phyloP scores from a whole-genome alignment of 1,140 invertebrate species.

The Drosophila seguyi region DNA sequence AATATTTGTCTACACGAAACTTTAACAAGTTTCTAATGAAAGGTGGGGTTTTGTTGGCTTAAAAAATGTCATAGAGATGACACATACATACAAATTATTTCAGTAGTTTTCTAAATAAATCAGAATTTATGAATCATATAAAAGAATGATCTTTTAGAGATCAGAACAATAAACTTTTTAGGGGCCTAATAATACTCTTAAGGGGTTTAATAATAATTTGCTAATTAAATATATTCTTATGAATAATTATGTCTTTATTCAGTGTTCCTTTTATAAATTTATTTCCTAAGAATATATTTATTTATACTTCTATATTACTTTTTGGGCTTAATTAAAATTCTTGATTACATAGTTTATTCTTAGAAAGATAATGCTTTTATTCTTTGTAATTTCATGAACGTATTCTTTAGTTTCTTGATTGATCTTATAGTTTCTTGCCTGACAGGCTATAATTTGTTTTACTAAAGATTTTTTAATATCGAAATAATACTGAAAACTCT shows the following conservation, averaged over 20 bases:
- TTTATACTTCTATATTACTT: too few species aligned
- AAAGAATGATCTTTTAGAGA: neutral
- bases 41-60: slow-evolving; percentile 16
- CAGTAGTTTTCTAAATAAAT: neutral
- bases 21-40: slow-evolving; percentile 27
- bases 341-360: neutral
- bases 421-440: neutral
- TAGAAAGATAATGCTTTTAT: neutral
- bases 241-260: neutral
- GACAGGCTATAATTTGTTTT: neutral
- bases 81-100: neutral
- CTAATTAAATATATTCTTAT: neutral
- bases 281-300: neutral
- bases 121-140: too few species aligned
- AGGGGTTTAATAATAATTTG: neutral
- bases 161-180: too few species aligned
- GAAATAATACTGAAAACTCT: neutral
- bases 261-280: neutral
- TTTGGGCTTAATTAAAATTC: neutral
- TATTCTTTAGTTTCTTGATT: neutral
- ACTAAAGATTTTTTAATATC: neutral
- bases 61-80: neutral
- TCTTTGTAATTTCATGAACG: neutral
- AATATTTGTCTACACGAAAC: slow-evolving; percentile 31
- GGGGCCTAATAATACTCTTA: too few species aligned